Percentiles rank a stretch among this genome's conserved stretches.
These are phyloP conservation scores for Coluber constrictor DNA, from an alignment of 2,797 vertebrate genomes.

Conservation along the genomic window DNA sequence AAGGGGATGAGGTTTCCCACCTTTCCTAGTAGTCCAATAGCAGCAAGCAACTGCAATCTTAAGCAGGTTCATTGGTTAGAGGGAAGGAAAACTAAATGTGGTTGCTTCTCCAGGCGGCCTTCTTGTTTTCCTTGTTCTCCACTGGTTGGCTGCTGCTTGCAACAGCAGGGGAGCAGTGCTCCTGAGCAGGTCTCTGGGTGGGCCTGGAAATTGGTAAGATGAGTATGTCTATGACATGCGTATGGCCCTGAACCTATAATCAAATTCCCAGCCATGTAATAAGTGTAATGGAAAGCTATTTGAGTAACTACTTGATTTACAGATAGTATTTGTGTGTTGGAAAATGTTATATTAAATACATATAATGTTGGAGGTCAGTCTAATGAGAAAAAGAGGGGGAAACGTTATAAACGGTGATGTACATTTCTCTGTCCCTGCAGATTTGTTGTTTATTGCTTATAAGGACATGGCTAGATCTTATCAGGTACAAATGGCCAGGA, in stretches of 20 bases:
- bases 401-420: neutral
- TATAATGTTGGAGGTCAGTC: neutral
- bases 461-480: neutral
- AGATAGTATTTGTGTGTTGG: neutral
- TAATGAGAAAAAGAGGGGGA: neutral
- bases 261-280: neutral
- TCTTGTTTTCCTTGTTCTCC: neutral
- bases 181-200: neutral
- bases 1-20: neutral
- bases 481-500: neutral
- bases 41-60: neutral
- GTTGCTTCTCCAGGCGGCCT: neutral
- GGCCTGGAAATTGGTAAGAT: neutral
- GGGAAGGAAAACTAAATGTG: neutral
- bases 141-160: neutral
- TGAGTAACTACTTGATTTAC: neutral
- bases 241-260: neutral
- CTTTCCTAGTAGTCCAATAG: neutral
- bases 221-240: neutral
- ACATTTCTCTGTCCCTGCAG: neutral
- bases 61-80: neutral
- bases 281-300: neutral
- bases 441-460: neutral
- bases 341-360: no score
- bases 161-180: neutral